Evolutionary conservation across 2,797 vertebrate genomes (phyloP).

Genomic region (Eremophila alpestris): DNA sequence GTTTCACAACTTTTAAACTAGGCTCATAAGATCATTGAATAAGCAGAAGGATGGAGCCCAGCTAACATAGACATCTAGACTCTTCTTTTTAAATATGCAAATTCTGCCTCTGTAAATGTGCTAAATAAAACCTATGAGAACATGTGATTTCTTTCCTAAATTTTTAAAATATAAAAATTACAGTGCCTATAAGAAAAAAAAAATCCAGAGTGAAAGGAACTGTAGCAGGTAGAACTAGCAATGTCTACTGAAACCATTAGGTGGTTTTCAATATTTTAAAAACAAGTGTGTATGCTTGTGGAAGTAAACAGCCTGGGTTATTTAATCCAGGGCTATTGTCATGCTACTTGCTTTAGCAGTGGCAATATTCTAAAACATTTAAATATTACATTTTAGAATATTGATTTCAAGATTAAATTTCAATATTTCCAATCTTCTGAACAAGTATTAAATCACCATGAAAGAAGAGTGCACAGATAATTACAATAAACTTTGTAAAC

Average conservation of each 20-base stretch:
- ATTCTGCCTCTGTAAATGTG: not conserved
- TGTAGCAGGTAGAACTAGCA: not conserved
- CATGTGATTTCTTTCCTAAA: not conserved
- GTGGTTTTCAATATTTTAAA: not conserved
- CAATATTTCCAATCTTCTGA: not conserved
- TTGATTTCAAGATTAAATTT: not conserved
- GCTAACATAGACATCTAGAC: not conserved
- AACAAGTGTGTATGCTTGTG: not conserved
- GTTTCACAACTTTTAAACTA: not conserved
- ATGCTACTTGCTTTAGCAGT: not conserved
- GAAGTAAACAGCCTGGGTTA: not conserved
- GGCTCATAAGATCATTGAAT: not conserved
- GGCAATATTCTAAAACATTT: not conserved
- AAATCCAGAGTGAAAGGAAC: not conserved
- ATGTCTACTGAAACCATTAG: not conserved
- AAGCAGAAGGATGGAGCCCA: not conserved
- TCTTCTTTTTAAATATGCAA: not conserved
- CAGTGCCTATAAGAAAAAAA: not conserved
- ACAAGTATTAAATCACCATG: not conserved
- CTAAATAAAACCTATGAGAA: not conserved
- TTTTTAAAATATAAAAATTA: not conserved
- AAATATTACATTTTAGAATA: not conserved
- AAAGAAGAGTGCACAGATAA: not conserved
- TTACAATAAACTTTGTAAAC: not conserved
- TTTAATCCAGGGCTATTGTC: not conserved